A percentile compares a stretch with the other conserved stretches of the same genome.
These are phyloP conservation scores for Sphecodes monilicornis DNA, from an alignment of 2,888 invertebrate genomes.

Conservation along the genomic window DNA sequence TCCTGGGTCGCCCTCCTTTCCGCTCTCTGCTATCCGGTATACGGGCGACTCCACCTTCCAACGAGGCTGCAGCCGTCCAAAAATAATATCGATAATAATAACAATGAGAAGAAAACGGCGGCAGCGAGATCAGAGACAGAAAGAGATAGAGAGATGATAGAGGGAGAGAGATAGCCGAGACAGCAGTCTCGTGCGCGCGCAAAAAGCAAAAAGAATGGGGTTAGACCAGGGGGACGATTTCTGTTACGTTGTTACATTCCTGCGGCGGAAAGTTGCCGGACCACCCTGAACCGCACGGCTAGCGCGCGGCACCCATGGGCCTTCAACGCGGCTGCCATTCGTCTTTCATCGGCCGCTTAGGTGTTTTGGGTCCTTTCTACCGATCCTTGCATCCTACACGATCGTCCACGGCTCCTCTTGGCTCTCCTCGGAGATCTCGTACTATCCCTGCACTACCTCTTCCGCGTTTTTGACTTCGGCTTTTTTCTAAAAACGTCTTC, in stretches of 20 bases:
- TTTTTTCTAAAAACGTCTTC: neutral
- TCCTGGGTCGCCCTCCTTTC: slow-evolving; percentile 52
- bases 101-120: slow-evolving; percentile 72
- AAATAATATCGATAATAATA: slow-evolving; percentile 79
- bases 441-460: neutral
- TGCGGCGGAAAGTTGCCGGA: slow-evolving; percentile 82
- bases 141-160: neutral
- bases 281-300: slow-evolving; percentile 79
- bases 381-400: neutral
- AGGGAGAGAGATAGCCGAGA: neutral
- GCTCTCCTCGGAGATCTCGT: neutral
- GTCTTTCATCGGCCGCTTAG: slow-evolving; percentile 63
- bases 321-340: slow-evolving; percentile 75
- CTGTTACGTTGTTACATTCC: slow-evolving; percentile 84
- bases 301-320: slow-evolving; percentile 77
- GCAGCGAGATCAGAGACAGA: slow-evolving; percentile 34
- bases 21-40: slow-evolving; percentile 68
- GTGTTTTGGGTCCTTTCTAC: slow-evolving; percentile 48
- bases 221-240: slow-evolving; percentile 81
- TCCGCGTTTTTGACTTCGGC: neutral
- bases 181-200: neutral
- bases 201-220: slow-evolving; percentile 62
- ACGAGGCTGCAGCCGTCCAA: slow-evolving; percentile 73
- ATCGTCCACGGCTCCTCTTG: neutral
- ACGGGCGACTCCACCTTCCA: slow-evolving; percentile 70